These are phyloP conservation scores for Pachymerium ferrugineum DNA, from an alignment of 2,888 invertebrate genomes.

Conservation along the genomic window DNA sequence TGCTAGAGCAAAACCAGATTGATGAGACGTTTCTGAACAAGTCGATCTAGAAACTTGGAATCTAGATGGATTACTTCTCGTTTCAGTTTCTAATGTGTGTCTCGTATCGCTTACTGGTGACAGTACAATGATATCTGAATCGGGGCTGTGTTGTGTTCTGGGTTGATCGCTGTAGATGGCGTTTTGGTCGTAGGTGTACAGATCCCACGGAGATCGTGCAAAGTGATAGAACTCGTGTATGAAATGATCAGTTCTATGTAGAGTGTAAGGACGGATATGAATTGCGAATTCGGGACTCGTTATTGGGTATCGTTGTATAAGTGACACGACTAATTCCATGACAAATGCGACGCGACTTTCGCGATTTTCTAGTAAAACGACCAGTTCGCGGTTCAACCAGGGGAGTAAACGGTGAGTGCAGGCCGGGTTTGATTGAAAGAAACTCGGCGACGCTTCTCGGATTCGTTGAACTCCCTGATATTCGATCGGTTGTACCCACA, in stretches of 20 bases:
- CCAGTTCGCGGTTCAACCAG: conserved; percentile 81
- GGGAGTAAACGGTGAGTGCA: conserved; percentile 75
- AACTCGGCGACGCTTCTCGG: conserved; percentile 65
- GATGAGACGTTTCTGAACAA: no score
- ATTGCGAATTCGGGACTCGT: conserved; percentile 60
- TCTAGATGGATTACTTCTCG: neutral
- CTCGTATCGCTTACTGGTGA: conserved; percentile 23
- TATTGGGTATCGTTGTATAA: conserved; percentile 55
- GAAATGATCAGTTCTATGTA: conserved; percentile 72
- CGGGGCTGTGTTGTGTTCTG: neutral
- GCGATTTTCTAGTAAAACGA: conserved; percentile 57
- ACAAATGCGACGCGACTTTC: conserved; percentile 53
- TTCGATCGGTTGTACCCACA: conserved; percentile 68
- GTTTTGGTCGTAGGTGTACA: conserved; percentile 59
- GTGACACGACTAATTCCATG: conserved; percentile 61
- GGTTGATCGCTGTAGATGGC: conserved; percentile 43
- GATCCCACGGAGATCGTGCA: conserved; percentile 78
- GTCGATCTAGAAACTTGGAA: neutral
- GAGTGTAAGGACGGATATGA: conserved; percentile 63
- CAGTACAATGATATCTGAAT: conserved; percentile 31
- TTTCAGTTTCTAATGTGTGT: no score
- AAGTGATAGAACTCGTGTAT: conserved; percentile 81
- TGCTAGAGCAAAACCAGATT: no score
- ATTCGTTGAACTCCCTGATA: conserved; percentile 55
- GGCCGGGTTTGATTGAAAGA: conserved; percentile 58